A percentile compares a stretch with the other conserved stretches of the same genome.
These are phyloP conservation scores for Ceyx cyanopectus DNA, from an alignment of 2,113 vertebrate genomes.

Conservation along the genomic window DNA sequence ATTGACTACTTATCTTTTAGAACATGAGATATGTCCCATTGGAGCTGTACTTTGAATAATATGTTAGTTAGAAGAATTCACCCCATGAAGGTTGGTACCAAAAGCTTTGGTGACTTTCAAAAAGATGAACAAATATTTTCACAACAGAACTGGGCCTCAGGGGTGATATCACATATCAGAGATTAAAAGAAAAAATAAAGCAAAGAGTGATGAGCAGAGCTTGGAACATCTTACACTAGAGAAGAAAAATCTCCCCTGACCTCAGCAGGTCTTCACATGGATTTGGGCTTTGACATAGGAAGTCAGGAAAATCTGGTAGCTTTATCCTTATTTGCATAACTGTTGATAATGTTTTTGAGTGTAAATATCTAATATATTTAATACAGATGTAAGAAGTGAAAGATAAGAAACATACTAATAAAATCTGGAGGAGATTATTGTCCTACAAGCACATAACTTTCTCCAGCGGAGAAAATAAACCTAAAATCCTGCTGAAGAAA, in stretches of 20 bases:
- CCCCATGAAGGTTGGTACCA: not conserved
- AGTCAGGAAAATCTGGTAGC: not conserved
- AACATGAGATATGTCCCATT: not conserved
- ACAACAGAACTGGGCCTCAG: rapidly evolving
- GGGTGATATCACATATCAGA: not conserved
- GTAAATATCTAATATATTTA: not conserved
- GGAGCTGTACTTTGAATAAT: not conserved
- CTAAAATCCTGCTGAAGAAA: not conserved
- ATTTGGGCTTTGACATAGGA: not conserved
- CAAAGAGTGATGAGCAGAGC: not conserved
- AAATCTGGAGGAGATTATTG: not conserved
- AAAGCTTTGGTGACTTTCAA: not conserved
- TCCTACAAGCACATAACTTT: not conserved
- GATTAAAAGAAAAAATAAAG: not conserved
- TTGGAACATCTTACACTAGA: not conserved
- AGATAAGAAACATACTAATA: not conserved
- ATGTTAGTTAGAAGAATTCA: not conserved
- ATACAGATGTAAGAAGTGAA: not conserved
- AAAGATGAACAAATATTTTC: not conserved
- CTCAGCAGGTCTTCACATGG: not conserved
- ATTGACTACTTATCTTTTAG: not conserved
- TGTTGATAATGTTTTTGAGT: not conserved
- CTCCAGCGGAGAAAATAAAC: not conserved
- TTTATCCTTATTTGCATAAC: not conserved
- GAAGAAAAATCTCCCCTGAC: not conserved